Base-by-base conservation (phyloP, 2,797 vertebrate genomes). In the Bufotes viridis region DNA sequence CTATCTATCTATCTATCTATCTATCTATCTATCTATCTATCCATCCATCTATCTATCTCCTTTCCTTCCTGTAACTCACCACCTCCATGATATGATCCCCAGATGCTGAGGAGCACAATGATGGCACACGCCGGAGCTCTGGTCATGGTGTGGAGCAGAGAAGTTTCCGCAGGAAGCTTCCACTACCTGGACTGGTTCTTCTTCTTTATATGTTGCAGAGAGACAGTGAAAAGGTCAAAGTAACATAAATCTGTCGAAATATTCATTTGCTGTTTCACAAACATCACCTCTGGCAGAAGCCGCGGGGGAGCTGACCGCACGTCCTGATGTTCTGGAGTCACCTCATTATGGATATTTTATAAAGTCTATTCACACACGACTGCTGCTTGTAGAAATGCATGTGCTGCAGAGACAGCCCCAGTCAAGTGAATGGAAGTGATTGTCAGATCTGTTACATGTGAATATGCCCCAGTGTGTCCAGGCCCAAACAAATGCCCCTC, bases 1-100 rank as follows among this genome's bases (percentile, higher is more conserved):
- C n/a, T 81, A 51, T 49, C 34, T 67, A 53, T 82, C 80, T 82
- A 69, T 82, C 42, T 67, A 53, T 82, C 61, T 53, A 65, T 81
- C 34, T 22, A 49, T 81, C 57, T 51, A 17, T 63, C 17, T 34
- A 34, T 42, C 26, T 60, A 34, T 80, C 57, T 42, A 6, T 80
- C 57, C n/a, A n/a, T n/a, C n/a, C n/a, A n/a, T n/a, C 26, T 34
- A 34, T 80, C 26, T 42, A 6, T 80, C 57, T 17, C 22, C 26
- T 63, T 9, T 81, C 53, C 49, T 7, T 81, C 78, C 14, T 6
- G 14, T 42, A 12, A 70, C 82, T 84, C n/a, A 84, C 82, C 82
- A 34, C 22, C 29, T 10, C 57, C 14, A n/a, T 29, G 69, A 34
- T 22, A 42, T 18, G 22, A 8, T 15, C 55, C 82, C 57, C 22